phyloP scores from a whole-genome alignment of 2,888 invertebrate species.

The Metopia argyrocephala region DNA sequence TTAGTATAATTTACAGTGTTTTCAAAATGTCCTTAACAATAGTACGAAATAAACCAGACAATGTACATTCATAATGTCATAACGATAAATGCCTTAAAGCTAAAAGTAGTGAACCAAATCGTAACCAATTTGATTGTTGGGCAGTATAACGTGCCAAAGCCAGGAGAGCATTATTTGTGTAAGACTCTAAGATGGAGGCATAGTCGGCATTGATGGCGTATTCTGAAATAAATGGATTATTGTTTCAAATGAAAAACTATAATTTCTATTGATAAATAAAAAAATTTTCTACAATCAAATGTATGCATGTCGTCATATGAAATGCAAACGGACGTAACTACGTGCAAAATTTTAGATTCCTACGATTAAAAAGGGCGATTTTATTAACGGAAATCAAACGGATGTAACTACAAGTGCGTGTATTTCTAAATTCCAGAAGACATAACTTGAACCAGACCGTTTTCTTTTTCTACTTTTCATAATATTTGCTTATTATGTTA shows the following conservation, averaged over 20 bases:
- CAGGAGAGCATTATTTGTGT: conserved; percentile 74
- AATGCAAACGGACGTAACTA: no score
- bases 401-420: no score
- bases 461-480: no score
- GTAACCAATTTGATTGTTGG: conserved; percentile 76
- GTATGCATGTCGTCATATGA: no score
- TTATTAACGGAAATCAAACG: no score
- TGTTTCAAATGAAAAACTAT: neutral
- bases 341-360: no score
- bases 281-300: no score
- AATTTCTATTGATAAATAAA: neutral
- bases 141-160: conserved; percentile 76
- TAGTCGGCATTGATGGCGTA: conserved; percentile 72
- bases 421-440: no score
- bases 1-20: conserved; percentile 49
- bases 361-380: no score
- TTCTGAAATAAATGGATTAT: conserved; percentile 68
- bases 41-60: conserved; percentile 74
- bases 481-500: no score
- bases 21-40: conserved; percentile 73
- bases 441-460: no score
- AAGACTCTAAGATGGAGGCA: conserved; percentile 72
- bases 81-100: conserved; percentile 76
- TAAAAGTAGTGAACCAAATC: conserved; percentile 76
- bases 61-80: conserved; percentile 72